Evolutionary conservation across 2,113 vertebrate species (phyloP), one percentile per base, ranked within the genome.

Genomic region (Mesocricetus auratus): DNA sequence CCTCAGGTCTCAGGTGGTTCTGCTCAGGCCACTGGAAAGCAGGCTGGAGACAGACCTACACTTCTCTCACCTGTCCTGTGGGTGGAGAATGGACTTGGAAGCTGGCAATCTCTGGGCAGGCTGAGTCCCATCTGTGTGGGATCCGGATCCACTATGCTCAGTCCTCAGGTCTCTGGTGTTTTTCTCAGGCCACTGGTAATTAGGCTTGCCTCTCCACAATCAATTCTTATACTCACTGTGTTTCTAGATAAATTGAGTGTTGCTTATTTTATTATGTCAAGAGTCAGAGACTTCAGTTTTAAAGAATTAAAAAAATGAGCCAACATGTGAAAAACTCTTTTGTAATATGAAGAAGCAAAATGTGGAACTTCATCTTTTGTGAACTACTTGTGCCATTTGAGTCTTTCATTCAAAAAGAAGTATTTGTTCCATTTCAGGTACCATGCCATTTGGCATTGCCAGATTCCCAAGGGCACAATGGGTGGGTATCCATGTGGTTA

Each of bases 241-340:
- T n/a, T 91, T 60, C 15, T 74, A 64, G 26, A 78, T 42, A 91
- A 64, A 75, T 36, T n/a, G 1, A 22, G 3, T 4, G 66, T 71
- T 94, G 74, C 47, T 85, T 50, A 85, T 75, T 73, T 92, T 93
- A 29, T 22, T 91, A 94, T 50, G 15, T 89, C 13, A 90, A 90
- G 12, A 75, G 69, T 36, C 47, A 93, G 29, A 89, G 60, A 86
- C 42, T 75, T 90, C 0, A 64, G 19, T 22, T 60, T 83, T 75
- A 58, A 91, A 74, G 26, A 94, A 89, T 75, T 92, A 53, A 79
- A 86, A 94, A 58, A 60, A 74, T 86, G 9, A 93, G 10, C 31
- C 39, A 56, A 62, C 31, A 56, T 47, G 12, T 69, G 33, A 78
- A 62, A n/a, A 71, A 33, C 0, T 62, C 4, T 89, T 39, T 26